Percentiles rank a stretch among this genome's conserved stretches.
phyloP scores from a whole-genome alignment of 2,113 vertebrate genomes.

The Rhinopomastus cyanomelas region DNA sequence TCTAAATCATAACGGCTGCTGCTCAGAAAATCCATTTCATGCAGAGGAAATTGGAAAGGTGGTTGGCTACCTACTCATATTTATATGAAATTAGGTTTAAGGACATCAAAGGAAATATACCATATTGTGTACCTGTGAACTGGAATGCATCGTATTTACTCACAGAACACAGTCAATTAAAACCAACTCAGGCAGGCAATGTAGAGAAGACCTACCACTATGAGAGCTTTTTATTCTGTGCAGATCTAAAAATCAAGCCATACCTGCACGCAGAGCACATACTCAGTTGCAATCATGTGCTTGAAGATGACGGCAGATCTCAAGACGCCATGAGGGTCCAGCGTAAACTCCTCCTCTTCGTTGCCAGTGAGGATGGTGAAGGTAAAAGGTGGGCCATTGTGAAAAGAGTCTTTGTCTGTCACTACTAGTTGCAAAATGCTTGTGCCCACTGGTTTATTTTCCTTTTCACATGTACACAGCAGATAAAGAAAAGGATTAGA shows the following conservation, averaged over 20 bases:
- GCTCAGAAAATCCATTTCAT: slow-evolving; percentile 63
- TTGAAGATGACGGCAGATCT: slow-evolving; percentile 89
- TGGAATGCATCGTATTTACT: slow-evolving; percentile 24
- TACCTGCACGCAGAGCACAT: slow-evolving; percentile 91
- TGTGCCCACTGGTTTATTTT: slow-evolving; percentile 94
- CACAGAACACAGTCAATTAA: not conserved
- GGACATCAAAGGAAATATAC: slow-evolving; percentile 8
- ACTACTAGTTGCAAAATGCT: slow-evolving; percentile 93
- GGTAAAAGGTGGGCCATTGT: slow-evolving; percentile 93
- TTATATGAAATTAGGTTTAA: slow-evolving; percentile 58
- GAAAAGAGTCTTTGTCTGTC: slow-evolving; percentile 91
- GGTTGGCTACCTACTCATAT: slow-evolving; percentile 40
- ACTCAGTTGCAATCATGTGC: slow-evolving; percentile 83
- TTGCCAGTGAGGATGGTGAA: slow-evolving; percentile 92
- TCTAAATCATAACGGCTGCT: not conserved
- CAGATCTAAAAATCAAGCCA: not conserved
- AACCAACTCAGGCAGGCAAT: not conserved
- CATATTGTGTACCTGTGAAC: not conserved
- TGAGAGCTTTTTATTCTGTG: not conserved
- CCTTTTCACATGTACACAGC: slow-evolving; percentile 75
- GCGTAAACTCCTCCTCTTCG: slow-evolving; percentile 85
- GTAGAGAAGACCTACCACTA: not conserved
- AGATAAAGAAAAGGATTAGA: slow-evolving; percentile 60
- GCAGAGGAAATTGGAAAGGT: slow-evolving; percentile 24
- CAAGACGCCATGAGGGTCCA: slow-evolving; percentile 87